Evolutionary conservation across 2,888 invertebrate genomes (phyloP), one percentile per base, ranked within the genome.

Genomic region (Furcula furcula): DNA sequence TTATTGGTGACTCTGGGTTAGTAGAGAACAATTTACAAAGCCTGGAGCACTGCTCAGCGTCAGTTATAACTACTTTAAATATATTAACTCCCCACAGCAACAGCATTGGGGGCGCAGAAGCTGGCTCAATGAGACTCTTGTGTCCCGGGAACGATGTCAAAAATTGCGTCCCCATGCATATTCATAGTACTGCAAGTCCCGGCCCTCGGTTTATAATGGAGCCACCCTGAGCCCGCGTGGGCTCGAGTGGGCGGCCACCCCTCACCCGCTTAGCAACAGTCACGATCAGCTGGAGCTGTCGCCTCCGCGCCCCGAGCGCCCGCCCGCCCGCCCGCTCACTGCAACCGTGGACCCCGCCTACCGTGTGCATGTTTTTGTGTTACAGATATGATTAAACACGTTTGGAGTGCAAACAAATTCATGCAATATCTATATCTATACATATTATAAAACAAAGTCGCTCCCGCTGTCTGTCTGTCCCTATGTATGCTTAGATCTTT

Each of bases 231-330:
- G 26, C 26, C 29, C 30, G 28, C 26, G 13, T 28, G 31, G 34
- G 12, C 36, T 22, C 32, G 33, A 15, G 29, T 13, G 13, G 29
- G 13, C 29, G 23, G 31, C 30, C 16, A 2, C 7, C 29, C 29
- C 41, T 13, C 20, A 16, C 4, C 14, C 25, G 29, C 36, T 32
- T 36, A 32, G 36, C 42, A 40, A 34, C 65, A 65, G 57, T 60
- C 55, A 52, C 38, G 53, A 58, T 56, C 53, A 54, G 57, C 55
- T 57, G 58, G 36, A 14, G 28, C 27, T 19, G 28, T 21, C 18
- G 2, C 18, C 15, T 21, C 6, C 18, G 15, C 29, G 1, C 10
- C 19, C 20, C 4, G 10, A 23, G 9, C 29, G 16, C 16, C n/a
- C 9, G n/a, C 12, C n/a, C 21, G 22, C 15, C 11, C 18, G 15